phyloP scores from a whole-genome alignment of 2,797 vertebrate genomes.

The Darevskia mixta region DNA sequence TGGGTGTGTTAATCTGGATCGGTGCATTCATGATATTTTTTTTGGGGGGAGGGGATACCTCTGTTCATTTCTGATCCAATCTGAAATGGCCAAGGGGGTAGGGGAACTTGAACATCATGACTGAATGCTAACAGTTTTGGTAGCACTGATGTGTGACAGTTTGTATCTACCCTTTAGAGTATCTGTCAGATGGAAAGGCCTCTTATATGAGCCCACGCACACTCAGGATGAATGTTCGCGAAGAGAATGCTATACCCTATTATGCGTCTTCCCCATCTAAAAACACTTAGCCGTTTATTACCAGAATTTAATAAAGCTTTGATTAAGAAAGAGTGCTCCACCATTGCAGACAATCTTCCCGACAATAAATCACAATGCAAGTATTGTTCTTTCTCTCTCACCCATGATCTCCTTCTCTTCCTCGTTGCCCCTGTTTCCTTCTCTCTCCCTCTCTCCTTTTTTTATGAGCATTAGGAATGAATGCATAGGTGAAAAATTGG shows the following conservation, averaged over 20 bases:
- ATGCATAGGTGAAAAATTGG: slow-evolving; percentile 47
- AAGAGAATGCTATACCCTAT: slow-evolving; percentile 12
- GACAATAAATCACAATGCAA: slow-evolving; percentile 49
- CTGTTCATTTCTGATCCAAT: neutral
- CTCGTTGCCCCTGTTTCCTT: no score
- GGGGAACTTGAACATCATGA: neutral
- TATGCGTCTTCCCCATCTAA: slow-evolving; percentile 40
- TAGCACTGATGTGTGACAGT: neutral
- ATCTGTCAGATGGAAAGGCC: neutral
- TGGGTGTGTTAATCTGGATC: no score
- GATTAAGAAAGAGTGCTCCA: slow-evolving; percentile 65
- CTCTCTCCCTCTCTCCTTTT: neutral
- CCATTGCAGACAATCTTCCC: slow-evolving; percentile 48
- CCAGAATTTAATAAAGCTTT: slow-evolving; percentile 67
- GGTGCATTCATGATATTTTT: neutral
- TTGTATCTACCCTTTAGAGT: neutral
- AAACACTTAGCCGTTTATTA: slow-evolving; percentile 68
- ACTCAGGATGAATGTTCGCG: slow-evolving; percentile 6
- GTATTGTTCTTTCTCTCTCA: slow-evolving; percentile 15
- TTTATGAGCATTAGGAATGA: slow-evolving; percentile 39
- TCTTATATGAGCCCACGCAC: neutral
- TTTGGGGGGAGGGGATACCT: no score
- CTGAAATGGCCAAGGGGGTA: neutral
- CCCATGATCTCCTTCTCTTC: neutral
- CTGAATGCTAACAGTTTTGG: neutral